Evolutionary conservation across 2,113 vertebrate species (phyloP).

Genomic region (Anas platyrhynchos): DNA sequence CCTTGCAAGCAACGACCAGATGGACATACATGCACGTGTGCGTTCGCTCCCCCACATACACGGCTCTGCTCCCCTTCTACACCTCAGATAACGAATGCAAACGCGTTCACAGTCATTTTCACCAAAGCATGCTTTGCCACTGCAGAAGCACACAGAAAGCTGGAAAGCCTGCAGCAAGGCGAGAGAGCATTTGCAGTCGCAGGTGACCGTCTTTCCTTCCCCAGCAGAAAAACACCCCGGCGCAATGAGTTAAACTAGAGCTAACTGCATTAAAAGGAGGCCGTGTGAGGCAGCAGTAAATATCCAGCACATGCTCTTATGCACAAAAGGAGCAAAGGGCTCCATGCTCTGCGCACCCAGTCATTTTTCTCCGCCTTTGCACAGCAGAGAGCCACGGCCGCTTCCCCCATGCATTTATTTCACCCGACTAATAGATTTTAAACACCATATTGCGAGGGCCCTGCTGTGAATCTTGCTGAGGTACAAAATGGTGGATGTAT

Average conservation of each 20-base stretch:
- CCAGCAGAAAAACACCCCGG: not conserved
- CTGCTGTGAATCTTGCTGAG: constrained; percentile 70
- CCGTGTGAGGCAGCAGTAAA: not conserved
- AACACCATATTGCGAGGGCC: constrained; percentile 79
- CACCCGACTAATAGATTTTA: constrained; percentile 49
- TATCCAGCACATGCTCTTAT: constrained; percentile 30
- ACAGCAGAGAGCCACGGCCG: not conserved
- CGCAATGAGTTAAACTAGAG: not conserved
- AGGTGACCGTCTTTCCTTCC: constrained; percentile 39
- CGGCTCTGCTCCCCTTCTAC: not conserved
- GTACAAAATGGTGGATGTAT: constrained; percentile 86
- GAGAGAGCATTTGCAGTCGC: not conserved
- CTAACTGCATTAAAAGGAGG: not conserved
- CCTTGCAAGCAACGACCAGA: constrained; percentile 21
- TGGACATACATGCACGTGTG: not conserved
- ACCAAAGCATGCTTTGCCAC: constrained; percentile 12
- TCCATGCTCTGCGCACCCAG: constrained; percentile 3
- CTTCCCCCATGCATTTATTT: constrained; percentile 8
- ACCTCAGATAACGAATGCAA: not conserved
- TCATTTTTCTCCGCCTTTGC: constrained; percentile 21
- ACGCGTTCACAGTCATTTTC: constrained; percentile 7
- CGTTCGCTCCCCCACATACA: not conserved
- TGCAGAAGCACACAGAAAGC: not conserved
- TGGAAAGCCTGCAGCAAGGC: not conserved
- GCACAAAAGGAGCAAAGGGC: constrained; percentile 49